Evolutionary conservation across 2,113 vertebrate genomes (phyloP), one percentile per base, ranked within the genome.

Genomic region (Struthio camelus): DNA sequence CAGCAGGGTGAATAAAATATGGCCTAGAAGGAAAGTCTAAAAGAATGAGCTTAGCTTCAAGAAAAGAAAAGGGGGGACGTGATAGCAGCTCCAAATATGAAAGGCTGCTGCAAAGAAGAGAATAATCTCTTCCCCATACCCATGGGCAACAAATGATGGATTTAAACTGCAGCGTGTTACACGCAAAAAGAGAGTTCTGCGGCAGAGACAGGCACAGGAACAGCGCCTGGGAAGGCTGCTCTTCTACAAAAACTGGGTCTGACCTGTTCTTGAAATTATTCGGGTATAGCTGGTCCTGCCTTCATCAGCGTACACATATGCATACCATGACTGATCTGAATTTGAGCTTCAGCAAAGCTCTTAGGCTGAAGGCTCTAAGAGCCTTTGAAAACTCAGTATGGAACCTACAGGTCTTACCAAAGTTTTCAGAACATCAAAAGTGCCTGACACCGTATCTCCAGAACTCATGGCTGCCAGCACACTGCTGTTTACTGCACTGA

Each of bases 131-230:
- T 61, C 58, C 72, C 18, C 69, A 18, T 51, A 28, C 8, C 8
- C 36, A 9, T n/a, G 24, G 94, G 61, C 4, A 88, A 71, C 62
- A 48, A 85, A 72, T 50, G 76, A 82, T 30, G 23, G 42, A 82
- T 80, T 79, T 65, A 59, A 93, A 80, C 18, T 0, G 0, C 79
- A 51, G 17, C 42, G 30, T 0, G 0, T 22, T 50, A 72, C 90
- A 69, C 5, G 67, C 4, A 10, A 80, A 7, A 22, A 54, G 83
- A 71, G 22, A 2, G 6, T 58, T 71, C 51, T 23, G 6, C 4
- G 28, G 8, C 80, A 72, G n/a, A 80, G 32, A 62, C 2, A 6
- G 14, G 30, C 48, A 66, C 20, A 64, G 24, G 15, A 80, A 67
- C 22, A 84, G 1, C 13, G 10, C 30, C 69, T 61, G 4, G 27